Evolutionary conservation across 2,888 invertebrate species (phyloP).

Genomic region (Tridacna gigas): DNA sequence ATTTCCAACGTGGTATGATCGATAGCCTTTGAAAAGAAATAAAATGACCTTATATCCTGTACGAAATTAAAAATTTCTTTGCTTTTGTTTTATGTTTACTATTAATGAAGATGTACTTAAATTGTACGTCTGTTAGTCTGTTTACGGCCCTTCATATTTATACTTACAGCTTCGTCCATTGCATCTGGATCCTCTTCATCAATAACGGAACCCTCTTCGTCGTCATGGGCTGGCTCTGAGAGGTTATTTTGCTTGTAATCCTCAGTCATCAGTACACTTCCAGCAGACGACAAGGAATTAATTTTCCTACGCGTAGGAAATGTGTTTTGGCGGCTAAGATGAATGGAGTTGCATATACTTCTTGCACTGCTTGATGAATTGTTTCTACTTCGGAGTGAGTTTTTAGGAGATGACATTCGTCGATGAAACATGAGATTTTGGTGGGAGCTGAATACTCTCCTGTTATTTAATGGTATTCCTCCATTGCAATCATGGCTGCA

Average conservation of each 20-base stretch:
- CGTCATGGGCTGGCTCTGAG: conserved; percentile 67
- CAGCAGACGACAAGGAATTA: conserved; percentile 76
- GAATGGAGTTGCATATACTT: conserved; percentile 78
- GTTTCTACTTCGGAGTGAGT: conserved; percentile 82
- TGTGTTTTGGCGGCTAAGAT: conserved; percentile 83
- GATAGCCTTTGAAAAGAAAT: no score
- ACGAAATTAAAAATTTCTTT: no score
- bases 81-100: no score
- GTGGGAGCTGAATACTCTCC: conserved; percentile 87
- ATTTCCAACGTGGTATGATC: no score
- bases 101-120: no score
- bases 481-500: conserved; percentile 84
- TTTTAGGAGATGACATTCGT: conserved; percentile 77
- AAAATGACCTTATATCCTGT: no score
- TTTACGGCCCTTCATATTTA: no score
- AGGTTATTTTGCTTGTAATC: conserved; percentile 81
- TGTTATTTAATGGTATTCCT: conserved; percentile 84
- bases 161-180: conserved; percentile 81
- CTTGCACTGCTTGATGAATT: conserved; percentile 82
- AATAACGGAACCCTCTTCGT: conserved; percentile 66
- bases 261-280: conserved; percentile 79
- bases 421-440: conserved; percentile 89
- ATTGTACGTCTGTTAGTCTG: no score
- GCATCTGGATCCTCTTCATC: conserved; percentile 81
- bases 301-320: conserved; percentile 79